Percentiles rank a stretch among this genome's conserved stretches.
Evolutionary conservation across 2,888 invertebrate genomes (phyloP).

Genomic region (Apodemia mormo): DNA sequence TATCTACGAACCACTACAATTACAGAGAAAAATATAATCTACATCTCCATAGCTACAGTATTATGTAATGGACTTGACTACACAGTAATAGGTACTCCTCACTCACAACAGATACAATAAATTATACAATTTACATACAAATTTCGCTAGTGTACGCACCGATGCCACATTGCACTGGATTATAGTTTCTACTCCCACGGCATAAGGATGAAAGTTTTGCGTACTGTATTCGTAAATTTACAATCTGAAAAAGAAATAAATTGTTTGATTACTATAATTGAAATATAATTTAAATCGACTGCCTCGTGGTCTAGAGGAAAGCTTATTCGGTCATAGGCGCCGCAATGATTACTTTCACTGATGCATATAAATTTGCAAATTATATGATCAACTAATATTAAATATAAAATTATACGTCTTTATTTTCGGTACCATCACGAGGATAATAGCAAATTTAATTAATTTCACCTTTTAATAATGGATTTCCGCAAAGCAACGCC

Average conservation of each 20-base stretch:
- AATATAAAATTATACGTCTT: too few relatives aligned
- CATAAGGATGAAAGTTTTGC: neutral
- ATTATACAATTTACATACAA: neutral
- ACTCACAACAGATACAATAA: constrained; percentile 8
- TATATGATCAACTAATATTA: too few relatives aligned
- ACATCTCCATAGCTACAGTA: neutral
- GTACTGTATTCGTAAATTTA: neutral
- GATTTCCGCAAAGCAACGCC: too few relatives aligned
- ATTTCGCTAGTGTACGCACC: constrained; percentile 9
- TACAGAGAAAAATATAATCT: constrained; percentile 15
- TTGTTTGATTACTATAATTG: too few relatives aligned
- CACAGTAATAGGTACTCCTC: neutral
- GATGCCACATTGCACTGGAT: neutral
- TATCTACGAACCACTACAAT: neutral
- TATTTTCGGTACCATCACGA: too few relatives aligned
- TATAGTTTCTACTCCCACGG: neutral
- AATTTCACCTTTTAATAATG: too few relatives aligned
- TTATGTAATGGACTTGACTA: constrained; percentile 5
- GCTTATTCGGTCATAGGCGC: too few relatives aligned
- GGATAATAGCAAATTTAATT: too few relatives aligned
- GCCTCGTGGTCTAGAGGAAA: too few relatives aligned
- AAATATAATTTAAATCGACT: too few relatives aligned
- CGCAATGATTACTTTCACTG: too few relatives aligned
- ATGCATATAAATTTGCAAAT: too few relatives aligned
- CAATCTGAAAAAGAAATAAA: neutral